Percentiles rank a stretch among this genome's conserved stretches.
phyloP scores from a whole-genome alignment of 2,888 invertebrate species.

The Rhorus exstirpatorius region DNA sequence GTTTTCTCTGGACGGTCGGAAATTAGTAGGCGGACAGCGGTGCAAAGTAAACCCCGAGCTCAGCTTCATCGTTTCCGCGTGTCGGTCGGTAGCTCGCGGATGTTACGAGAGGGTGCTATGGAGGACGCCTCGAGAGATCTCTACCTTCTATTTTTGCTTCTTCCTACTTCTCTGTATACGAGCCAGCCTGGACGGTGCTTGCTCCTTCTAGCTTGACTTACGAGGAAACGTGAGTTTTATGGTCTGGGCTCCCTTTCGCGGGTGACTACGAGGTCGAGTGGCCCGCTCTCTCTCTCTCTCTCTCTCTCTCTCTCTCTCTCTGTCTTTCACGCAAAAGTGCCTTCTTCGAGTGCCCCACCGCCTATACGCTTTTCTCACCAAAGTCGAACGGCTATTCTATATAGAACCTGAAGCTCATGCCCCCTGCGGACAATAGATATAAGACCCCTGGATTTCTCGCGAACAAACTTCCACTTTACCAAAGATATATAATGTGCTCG shows the following conservation, averaged over 20 bases:
- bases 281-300: constrained; percentile 27
- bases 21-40: constrained; percentile 74
- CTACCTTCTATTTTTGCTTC: constrained; percentile 46
- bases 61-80: constrained; percentile 41
- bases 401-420: constrained; percentile 23
- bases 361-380: constrained; percentile 44
- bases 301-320: constrained; percentile 18
- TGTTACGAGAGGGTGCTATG: constrained; percentile 18
- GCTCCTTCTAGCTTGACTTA: constrained; percentile 64
- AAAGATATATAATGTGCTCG: constrained; percentile 28
- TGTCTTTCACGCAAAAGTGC: constrained; percentile 8
- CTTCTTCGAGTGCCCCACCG: constrained; percentile 38
- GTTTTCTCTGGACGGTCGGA: constrained; percentile 62
- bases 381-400: constrained; percentile 47
- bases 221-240: constrained; percentile 70
- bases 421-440: constrained; percentile 23
- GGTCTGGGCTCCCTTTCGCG: constrained; percentile 50
- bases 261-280: constrained; percentile 67
- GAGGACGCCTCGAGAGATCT: constrained; percentile 30
- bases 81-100: not conserved
- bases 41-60: constrained; percentile 64
- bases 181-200: not conserved
- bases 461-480: constrained; percentile 41
- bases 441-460: constrained; percentile 10
- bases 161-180: constrained; percentile 37